phyloP scores from a whole-genome alignment of 2,113 vertebrate species.

The Erinaceus europaeus region DNA sequence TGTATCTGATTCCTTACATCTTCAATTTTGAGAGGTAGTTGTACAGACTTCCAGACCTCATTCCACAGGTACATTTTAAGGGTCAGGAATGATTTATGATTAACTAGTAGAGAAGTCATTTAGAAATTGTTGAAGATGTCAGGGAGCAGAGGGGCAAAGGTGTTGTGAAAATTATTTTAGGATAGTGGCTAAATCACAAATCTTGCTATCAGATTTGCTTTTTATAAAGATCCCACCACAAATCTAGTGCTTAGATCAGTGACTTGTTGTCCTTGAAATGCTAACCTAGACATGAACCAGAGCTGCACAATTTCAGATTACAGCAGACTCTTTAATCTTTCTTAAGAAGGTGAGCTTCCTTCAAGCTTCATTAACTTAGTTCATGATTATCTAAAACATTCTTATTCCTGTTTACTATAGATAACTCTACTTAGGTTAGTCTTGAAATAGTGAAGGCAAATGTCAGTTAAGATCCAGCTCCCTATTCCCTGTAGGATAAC shows the following conservation, averaged over 20 bases:
- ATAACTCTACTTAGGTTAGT: slow-evolving; percentile 13
- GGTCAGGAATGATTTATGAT: slow-evolving; percentile 3
- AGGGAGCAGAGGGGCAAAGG: neutral
- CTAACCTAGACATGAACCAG: slow-evolving; percentile 41
- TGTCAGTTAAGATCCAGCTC: neutral
- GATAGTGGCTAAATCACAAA: neutral
- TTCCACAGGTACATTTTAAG: neutral
- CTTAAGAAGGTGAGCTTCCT: slow-evolving; percentile 64
- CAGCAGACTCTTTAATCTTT: slow-evolving; percentile 59
- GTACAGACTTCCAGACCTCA: neutral
- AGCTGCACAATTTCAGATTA: slow-evolving; percentile 42
- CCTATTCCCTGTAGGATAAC: neutral
- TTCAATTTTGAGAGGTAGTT: neutral
- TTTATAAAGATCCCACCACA: neutral
- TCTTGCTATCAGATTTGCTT: neutral
- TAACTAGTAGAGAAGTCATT: slow-evolving; percentile 13
- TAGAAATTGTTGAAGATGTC: neutral
- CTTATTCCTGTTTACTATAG: slow-evolving; percentile 46
- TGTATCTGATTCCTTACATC: neutral
- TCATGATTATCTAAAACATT: slow-evolving; percentile 68
- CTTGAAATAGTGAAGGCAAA: slow-evolving; percentile 27
- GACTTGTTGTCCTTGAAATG: slow-evolving; percentile 43
- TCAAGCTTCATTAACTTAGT: slow-evolving; percentile 67
- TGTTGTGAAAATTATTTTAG: neutral
- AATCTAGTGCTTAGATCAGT: neutral